A percentile compares a stretch with the other conserved stretches of the same genome.
Evolutionary conservation across 2,888 invertebrate genomes (phyloP).

Genomic region (Drosophila antonietae): DNA sequence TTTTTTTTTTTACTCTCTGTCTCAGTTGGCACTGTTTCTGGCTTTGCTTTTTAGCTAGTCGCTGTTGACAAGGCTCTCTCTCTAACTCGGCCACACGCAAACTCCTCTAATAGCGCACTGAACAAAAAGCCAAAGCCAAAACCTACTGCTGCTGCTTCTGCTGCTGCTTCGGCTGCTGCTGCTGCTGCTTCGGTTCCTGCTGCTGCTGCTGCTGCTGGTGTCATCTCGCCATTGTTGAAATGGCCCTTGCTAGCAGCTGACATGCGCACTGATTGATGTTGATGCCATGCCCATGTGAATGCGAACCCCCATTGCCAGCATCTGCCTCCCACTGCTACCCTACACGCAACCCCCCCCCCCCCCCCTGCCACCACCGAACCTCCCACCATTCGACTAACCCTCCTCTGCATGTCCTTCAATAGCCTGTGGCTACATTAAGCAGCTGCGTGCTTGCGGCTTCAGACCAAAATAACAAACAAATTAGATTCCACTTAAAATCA

Average conservation of each 20-base stretch:
- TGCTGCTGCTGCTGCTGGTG: conserved; percentile 24
- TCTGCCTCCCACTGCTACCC: neutral
- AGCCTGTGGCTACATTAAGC: neutral
- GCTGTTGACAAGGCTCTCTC: conserved; percentile 24
- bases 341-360: no score
- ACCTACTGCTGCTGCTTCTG: conserved; percentile 24
- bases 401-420: conserved; percentile 7
- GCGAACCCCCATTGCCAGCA: conserved; percentile 1
- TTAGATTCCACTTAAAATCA: conserved; percentile 14
- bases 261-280: conserved; percentile 66
- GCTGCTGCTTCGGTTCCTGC: conserved; percentile 2
- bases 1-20: conserved; percentile 15
- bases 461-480: conserved; percentile 1
- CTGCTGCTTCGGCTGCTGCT: conserved; percentile 9
- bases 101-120: conserved; percentile 63
- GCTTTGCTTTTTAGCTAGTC: conserved; percentile 23
- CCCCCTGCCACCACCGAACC: neutral
- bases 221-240: conserved; percentile 45
- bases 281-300: conserved; percentile 41
- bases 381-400: no score
- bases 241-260: conserved; percentile 46
- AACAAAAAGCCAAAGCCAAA: conserved; percentile 47
- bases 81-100: conserved; percentile 65
- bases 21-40: conserved; percentile 16
- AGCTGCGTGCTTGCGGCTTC: conserved; percentile 37